These are phyloP conservation scores for Stegodyphus mimosarum DNA, from an alignment of 1,140 invertebrate species.

Conservation along the genomic window DNA sequence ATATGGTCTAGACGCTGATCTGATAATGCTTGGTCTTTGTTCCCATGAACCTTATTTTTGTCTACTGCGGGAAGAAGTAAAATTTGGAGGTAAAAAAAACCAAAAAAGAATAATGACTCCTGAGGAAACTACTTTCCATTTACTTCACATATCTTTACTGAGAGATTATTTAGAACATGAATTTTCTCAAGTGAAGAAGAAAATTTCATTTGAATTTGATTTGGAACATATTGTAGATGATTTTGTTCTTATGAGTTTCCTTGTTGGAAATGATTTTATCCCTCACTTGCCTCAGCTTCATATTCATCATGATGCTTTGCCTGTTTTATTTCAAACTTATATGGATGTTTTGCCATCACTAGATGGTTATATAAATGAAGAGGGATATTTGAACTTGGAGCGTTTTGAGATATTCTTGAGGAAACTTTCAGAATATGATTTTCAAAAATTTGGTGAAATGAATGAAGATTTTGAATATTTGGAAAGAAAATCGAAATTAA, in stretches of 20 bases:
- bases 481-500: conserved; percentile 75
- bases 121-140: conserved; percentile 91
- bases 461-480: conserved; percentile 89
- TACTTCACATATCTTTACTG: conserved; percentile 90
- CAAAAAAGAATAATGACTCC: conserved; percentile 71
- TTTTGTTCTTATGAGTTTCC: conserved; percentile 92
- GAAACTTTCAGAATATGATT: conserved; percentile 81
- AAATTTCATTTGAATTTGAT: conserved; percentile 74
- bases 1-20: conserved; percentile 95
- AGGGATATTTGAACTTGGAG: conserved; percentile 83
- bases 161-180: conserved; percentile 94
- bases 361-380: conserved; percentile 93
- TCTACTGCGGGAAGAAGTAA: conserved; percentile 89
- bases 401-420: conserved; percentile 90
- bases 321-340: conserved; percentile 88
- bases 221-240: conserved; percentile 84
- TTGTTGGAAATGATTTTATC: conserved; percentile 99
- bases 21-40: conserved; percentile 94
- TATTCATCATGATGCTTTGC: conserved; percentile 88
- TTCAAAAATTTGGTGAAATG: conserved; percentile 85
- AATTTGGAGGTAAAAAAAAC: conserved; percentile 65
- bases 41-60: conserved; percentile 96
- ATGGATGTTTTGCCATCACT: conserved; percentile 86
- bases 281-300: conserved; percentile 94
- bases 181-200: conserved; percentile 80